Base-by-base conservation (phyloP, 2,888 invertebrate species). In the Lasioglossum calceatum region DNA sequence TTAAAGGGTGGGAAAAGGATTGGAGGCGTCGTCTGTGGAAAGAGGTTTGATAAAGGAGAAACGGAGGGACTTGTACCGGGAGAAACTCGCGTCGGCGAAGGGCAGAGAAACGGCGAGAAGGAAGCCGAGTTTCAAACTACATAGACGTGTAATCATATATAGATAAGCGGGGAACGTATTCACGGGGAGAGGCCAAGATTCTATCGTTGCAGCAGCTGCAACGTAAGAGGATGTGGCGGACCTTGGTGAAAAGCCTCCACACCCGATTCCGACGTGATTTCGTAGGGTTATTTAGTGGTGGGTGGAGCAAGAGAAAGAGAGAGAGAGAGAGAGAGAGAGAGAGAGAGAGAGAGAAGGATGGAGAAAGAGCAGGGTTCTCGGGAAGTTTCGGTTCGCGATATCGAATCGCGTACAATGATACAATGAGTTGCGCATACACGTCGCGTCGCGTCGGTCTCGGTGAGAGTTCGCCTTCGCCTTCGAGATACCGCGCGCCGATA, bases 121-220 rank as follows among this genome's bases (percentile, higher is more conserved):
- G 84, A 71, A 42, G 39, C 70, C 70, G 70, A 87, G 88, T 90
- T 86, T 83, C 86, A 77, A 86, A 88, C 89, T 88, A 87, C 82
- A 72, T 74, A 86, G 82, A 73, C 82, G 84, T 88, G 88, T 91
- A 90, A 90, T 89, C 84, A 87, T 79, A 86, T 84, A 84, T 82
- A 90, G 88, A 90, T 90, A 90, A 87, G 82, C 77, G 73, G 58
- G 73, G 36, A 77, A 82, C 82, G 82, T 83, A 90, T 83, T 81
- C 82, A 77, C 77, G 77, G 76, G 75, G 72, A 70, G 84, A 79
- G 78, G 47, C 82, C 77, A 85, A 90, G 90, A 90, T 90, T 85
- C 85, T 90, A 90, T 90, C 90, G 81, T 79, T 81, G 79, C 79
- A 82, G 88, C 88, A 83, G 90, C 81, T 86, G 90, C 86, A 84